A percentile compares a stretch with the other conserved stretches of the same genome.
phyloP scores from a whole-genome alignment of 2,797 vertebrate genomes.

The Telmatherina bonti region DNA sequence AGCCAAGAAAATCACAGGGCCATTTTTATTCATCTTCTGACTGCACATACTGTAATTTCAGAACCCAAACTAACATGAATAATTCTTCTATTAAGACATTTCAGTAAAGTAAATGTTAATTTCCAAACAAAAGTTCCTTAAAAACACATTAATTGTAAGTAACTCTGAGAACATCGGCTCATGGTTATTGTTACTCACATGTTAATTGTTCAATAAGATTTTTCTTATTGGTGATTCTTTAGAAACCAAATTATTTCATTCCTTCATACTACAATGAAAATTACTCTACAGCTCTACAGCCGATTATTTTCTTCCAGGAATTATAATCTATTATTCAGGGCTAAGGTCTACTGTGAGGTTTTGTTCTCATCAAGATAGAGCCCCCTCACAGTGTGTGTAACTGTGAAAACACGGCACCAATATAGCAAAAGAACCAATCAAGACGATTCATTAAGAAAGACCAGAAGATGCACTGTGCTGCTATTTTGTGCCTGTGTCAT shows the following conservation, averaged over 20 bases:
- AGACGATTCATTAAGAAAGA: conserved; percentile 43
- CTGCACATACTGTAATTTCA: neutral
- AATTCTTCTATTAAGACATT: neutral
- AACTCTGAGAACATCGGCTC: neutral
- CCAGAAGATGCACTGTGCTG: conserved; percentile 23
- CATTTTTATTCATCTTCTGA: neutral
- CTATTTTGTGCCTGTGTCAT: conserved; percentile 67
- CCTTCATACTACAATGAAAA: neutral
- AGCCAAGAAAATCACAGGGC: neutral
- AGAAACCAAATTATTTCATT: neutral
- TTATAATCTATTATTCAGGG: neutral
- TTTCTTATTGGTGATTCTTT: too few relatives aligned
- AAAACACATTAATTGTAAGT: neutral
- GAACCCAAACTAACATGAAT: neutral
- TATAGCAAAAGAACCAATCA: conserved; percentile 59
- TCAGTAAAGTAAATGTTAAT: neutral
- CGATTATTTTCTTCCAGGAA: neutral
- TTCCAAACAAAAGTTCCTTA: neutral
- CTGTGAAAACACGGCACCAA: conserved; percentile 44
- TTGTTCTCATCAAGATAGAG: conserved; percentile 33
- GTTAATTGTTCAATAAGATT: too few relatives aligned
- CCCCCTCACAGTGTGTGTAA: conserved; percentile 23
- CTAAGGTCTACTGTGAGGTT: neutral
- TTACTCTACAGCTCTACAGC: neutral
- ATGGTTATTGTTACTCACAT: too few relatives aligned